phyloP scores from a whole-genome alignment of 2,113 vertebrate genomes.

The Verasper variegatus region DNA sequence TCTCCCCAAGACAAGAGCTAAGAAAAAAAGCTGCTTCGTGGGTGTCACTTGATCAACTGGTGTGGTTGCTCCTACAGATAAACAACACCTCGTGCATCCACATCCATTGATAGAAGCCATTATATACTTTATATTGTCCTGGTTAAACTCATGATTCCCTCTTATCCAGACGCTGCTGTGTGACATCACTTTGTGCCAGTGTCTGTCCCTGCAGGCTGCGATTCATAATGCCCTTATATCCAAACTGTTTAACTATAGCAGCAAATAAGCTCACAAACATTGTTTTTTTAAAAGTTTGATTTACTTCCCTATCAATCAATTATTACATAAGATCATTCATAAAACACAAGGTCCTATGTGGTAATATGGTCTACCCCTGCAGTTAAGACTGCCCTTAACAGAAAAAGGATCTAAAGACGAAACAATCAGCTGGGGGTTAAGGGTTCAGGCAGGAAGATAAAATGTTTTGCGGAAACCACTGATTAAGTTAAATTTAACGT shows the following conservation, averaged over 20 bases:
- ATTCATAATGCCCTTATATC: no score
- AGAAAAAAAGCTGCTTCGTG: neutral
- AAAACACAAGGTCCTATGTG: neutral
- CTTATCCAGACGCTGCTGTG: neutral
- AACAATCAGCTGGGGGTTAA: neutral
- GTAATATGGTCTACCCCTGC: neutral
- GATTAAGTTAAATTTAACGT: no score
- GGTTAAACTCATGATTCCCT: neutral
- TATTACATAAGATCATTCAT: neutral
- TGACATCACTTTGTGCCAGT: no score
- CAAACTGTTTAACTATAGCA: no score
- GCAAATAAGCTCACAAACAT: neutral
- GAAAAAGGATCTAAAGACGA: neutral
- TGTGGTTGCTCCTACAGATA: no score
- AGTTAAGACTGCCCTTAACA: neutral
- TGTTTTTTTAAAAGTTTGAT: neutral
- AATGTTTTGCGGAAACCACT: no score
- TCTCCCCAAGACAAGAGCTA: neutral
- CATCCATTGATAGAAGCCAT: neutral
- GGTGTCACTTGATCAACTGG: no score
- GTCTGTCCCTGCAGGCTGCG: no score
- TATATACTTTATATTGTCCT: neutral
- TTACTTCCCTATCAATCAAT: neutral
- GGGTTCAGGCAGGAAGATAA: neutral
- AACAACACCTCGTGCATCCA: no score